Base-by-base conservation (phyloP, 2,888 invertebrate species). In the Pantelozetes paolii region DNA sequence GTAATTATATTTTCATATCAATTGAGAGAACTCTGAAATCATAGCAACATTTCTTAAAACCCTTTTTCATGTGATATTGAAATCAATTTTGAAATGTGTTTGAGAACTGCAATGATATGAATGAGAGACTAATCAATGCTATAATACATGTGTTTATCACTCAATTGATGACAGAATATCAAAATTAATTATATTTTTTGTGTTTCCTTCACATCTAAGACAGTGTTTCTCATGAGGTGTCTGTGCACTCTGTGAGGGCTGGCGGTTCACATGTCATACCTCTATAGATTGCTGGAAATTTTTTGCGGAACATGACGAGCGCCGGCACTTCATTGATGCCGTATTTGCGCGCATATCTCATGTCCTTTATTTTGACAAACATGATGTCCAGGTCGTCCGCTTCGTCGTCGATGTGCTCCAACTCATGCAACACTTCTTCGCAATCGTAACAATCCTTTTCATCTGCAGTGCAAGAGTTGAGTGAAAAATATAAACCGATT, bases 401-500 rank as follows among this genome's bases (percentile, higher is more conserved):
- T 83, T 96, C 95, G 79, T 92, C 92, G 81, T 97, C 96, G 79
- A 96, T 95, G 79, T 91, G 92, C 82, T 96, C 96, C 76, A 96
- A 83, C 81, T 91, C 91, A 76, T 90, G 89, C 78, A 92, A 83
- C 0, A 94, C 91, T n/a, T 88, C 86, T 70, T 88, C 87, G 82
- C 94, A 94, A 78, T 92, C 91, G 48, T 88, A 89, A 82, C 95
- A 87, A 78, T 91, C 81, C 77, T 89, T 87, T 80, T 93, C 92
- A 83, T 92, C 93, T 93, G 82, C 30, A 30, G 11, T 28, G 28
- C 48, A 48, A 48, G n/a, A n/a, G 5, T n/a, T 36, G 13, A 32
- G n/a, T 40, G 64, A n/a, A 62, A 71, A 13, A 73, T 18, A 57
- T 20, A 28, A 54, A 45, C 23, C 23, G 20, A 54, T 23, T 8